These are phyloP conservation scores for Anser cygnoides DNA, from an alignment of 2,113 vertebrate genomes.

Conservation along the genomic window DNA sequence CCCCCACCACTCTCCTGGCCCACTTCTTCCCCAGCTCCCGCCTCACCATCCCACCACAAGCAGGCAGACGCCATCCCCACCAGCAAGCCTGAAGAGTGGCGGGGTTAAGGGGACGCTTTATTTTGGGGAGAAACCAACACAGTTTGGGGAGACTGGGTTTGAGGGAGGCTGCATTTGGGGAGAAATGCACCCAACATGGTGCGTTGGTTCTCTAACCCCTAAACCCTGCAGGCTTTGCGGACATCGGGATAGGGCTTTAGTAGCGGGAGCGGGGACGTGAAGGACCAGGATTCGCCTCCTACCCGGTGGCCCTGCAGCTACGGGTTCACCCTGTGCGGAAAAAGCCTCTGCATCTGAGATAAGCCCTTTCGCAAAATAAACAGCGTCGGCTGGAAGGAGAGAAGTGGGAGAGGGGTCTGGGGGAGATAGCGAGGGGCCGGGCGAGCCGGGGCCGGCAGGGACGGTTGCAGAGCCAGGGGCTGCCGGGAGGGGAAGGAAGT, in stretches of 20 bases:
- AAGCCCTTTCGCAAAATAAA: neutral
- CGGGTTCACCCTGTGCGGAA: neutral
- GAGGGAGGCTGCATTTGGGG: neutral
- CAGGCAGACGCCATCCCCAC: rapidly evolving
- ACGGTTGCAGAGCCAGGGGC: neutral
- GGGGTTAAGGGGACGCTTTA: neutral
- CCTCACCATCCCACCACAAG: neutral
- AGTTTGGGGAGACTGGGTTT: neutral
- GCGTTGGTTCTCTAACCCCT: neutral
- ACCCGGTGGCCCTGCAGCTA: rapidly evolving
- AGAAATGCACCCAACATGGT: neutral
- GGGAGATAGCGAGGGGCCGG: neutral
- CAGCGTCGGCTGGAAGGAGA: neutral
- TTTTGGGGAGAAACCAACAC: neutral
- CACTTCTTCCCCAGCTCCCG: neutral
- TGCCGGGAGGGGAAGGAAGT: conserved; percentile 56
- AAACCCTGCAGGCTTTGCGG: rapidly evolving
- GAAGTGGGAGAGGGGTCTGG: neutral
- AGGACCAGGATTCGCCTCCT: neutral
- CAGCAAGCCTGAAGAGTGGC: neutral
- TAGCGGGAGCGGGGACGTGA: rapidly evolving
- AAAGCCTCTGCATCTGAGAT: neutral
- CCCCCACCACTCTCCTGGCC: neutral
- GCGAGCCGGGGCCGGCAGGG: neutral
- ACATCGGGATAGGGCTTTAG: neutral